Base-by-base conservation (phyloP, 2,888 invertebrate species). In the Campoletis raptor region DNA sequence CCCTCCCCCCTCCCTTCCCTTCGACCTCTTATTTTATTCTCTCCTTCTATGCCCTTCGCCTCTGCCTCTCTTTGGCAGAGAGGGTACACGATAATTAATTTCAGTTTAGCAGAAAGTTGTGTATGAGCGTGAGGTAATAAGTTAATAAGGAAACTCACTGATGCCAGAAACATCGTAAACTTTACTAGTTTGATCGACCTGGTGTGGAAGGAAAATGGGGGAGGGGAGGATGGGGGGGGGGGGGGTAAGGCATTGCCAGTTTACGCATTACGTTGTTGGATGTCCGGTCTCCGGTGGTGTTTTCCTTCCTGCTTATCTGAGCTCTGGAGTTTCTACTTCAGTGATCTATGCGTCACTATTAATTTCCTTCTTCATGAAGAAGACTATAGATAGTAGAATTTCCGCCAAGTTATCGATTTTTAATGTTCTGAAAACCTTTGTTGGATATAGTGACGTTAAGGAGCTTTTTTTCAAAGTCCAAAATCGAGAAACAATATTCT, bases 101-200 rank as follows among this genome's bases (percentile, higher is more conserved):
- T 77, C 66, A 37, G 66, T 77, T 77, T 52, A 52, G 37, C 52
- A 21, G 48, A 52, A 77, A 77, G 77, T 77, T 77, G 24, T 76
- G 37, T 48, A 66, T 36, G 48, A 66, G 36, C 77, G 66, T 37
- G 18, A 37, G 21, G 77, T 52, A 77, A 77, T 67, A 52, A 48
- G 77, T 67, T 66, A 40, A 66, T 48, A 67, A 52, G 66, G 37
- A 37, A 52, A 52, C 48, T 48, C 24, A 52, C 48, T 12, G 37
- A 37, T 64, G 66, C 24, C 64, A n/a, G 67, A 10, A 45, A 6
- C 48, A 42, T 15, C 48, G 66, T 24, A 37, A 77, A 77, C 66
- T 77, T 77, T 52, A 8, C 48, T 36, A 21, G 77, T 18, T 66
- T 66, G 66, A 77, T 77, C 77, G 48, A 64, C 12, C 52, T 36